phyloP scores from a whole-genome alignment of 2,113 vertebrate genomes.

The Holacanthus passer region DNA sequence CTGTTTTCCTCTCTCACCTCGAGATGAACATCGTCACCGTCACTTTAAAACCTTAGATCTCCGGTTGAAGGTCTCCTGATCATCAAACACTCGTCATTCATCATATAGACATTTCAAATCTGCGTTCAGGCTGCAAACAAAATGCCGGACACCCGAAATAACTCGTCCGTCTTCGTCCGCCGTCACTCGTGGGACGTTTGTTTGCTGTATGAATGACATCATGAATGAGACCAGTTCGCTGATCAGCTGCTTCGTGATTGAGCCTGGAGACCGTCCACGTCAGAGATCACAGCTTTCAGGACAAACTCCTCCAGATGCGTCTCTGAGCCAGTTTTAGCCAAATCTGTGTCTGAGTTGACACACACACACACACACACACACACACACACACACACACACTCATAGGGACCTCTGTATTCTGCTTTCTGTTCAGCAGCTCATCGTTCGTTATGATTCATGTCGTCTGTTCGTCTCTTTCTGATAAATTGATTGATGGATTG shows the following conservation, averaged over 20 bases:
- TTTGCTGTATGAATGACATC: background rate
- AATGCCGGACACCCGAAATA: background rate
- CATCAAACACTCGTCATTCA: background rate
- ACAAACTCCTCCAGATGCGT: constrained; percentile 4
- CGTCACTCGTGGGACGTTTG: background rate
- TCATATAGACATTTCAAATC: background rate
- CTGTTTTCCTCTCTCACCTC: no score
- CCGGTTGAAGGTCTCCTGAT: no score
- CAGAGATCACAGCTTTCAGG: background rate
- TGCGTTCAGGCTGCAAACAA: background rate
- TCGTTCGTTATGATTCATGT: constrained; percentile 34
- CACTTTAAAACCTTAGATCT: no score
- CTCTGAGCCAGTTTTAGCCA: background rate
- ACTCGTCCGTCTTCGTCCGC: background rate
- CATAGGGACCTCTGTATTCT: background rate
- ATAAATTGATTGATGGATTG: constrained; percentile 39
- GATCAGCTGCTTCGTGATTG: background rate
- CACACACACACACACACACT: constrained; percentile 8
- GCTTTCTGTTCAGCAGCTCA: background rate
- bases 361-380: background rate
- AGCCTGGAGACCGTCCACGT: background rate
- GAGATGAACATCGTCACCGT: no score
- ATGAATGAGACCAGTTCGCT: background rate
- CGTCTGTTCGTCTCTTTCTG: constrained; percentile 24
- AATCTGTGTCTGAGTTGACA: background rate